Conservation (phyloP, 2,888 invertebrate genomes). For the Nomada lathburiana region DNA sequence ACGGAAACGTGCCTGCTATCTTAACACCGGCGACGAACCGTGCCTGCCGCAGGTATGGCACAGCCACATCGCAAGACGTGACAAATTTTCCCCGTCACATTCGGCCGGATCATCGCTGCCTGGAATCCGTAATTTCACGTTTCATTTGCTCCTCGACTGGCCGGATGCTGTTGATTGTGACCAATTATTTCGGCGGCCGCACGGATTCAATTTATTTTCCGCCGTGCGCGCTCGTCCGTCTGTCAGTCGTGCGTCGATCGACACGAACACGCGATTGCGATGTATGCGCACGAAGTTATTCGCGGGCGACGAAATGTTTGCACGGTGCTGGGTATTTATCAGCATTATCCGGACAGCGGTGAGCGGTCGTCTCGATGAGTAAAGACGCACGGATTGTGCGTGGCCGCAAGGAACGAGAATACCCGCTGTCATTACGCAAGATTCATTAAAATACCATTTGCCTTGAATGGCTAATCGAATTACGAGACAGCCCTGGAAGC, state of each 20-base stretch:
- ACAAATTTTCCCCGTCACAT: constrained; percentile 21
- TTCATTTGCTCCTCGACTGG: constrained; percentile 22
- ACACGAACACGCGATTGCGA: neutral
- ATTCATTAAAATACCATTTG: too few species aligned
- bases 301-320: constrained; percentile 28
- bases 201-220: constrained; percentile 23
- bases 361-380: constrained; percentile 25
- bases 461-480: constrained; percentile 21
- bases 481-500: constrained; percentile 15
- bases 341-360: constrained; percentile 25
- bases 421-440: too few species aligned
- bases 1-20: constrained; percentile 3
- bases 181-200: constrained; percentile 31
- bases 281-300: neutral
- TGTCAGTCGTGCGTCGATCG: neutral
- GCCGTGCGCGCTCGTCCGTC: neutral
- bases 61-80: constrained; percentile 17
- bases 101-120: constrained; percentile 18
- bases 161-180: constrained; percentile 27
- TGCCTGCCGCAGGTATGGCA: neutral
- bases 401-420: neutral
- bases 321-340: constrained; percentile 18
- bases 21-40: neutral
- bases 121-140: constrained; percentile 21
- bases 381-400: neutral